Percentiles rank a stretch among this genome's conserved stretches.
phyloP scores from a whole-genome alignment of 2,797 vertebrate species.

The Hyperoplus immaculatus region DNA sequence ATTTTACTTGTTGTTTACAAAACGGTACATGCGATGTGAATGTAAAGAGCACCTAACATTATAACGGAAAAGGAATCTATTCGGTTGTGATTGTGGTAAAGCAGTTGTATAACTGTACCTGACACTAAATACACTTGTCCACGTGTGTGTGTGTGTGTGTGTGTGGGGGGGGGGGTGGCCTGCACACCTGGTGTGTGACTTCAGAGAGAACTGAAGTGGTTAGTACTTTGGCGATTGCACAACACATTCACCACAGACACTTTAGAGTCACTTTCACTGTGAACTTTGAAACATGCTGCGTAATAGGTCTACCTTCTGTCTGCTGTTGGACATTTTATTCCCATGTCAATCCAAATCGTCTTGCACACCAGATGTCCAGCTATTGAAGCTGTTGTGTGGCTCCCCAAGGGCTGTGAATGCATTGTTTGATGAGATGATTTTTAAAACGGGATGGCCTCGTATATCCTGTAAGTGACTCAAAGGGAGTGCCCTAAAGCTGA shows the following conservation, averaged over 20 bases:
- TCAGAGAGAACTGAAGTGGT: constrained; percentile 22
- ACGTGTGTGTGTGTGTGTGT: constrained; percentile 3
- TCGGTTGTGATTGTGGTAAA: background rate
- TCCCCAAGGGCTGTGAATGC: background rate
- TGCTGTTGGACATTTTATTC: constrained; percentile 7
- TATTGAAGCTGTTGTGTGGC: background rate
- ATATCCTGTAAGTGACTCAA: constrained; percentile 13
- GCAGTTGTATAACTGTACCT: background rate
- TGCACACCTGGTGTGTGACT: constrained; percentile 53
- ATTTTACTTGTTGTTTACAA: background rate
- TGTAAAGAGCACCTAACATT: background rate
- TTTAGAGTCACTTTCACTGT: constrained; percentile 30
- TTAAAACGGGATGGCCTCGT: background rate
- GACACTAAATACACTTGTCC: constrained; percentile 42
- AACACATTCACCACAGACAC: constrained; percentile 20
- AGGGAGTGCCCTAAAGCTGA: constrained; percentile 35
- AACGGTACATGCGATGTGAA: background rate
- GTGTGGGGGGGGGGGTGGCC: constrained; percentile 49
- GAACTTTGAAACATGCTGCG: constrained; percentile 64
- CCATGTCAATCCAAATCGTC: constrained; percentile 6
- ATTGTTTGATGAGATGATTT: constrained; percentile 19
- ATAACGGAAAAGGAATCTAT: background rate
- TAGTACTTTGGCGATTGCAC: constrained; percentile 38
- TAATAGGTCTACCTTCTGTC: constrained; percentile 9
- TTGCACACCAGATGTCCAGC: constrained; percentile 10